Evolutionary conservation across 2,797 vertebrate species (phyloP).

Genomic region (Brachyalestes nurse): DNA sequence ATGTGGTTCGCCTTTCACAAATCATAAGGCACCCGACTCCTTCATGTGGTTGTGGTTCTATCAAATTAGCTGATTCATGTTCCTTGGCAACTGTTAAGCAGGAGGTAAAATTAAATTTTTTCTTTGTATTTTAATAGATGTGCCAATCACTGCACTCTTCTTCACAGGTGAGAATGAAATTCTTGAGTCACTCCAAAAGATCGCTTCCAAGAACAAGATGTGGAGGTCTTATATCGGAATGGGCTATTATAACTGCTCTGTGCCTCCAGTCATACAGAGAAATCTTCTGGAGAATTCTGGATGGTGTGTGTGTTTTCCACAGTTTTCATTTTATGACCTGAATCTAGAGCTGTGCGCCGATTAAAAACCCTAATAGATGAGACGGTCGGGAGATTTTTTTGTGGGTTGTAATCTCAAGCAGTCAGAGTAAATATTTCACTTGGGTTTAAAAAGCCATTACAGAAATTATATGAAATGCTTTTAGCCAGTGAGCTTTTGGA

Average conservation of each 20-base stretch:
- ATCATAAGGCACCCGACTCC: background rate
- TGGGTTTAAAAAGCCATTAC: background rate
- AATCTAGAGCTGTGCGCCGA: background rate
- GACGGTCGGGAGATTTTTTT: too few species aligned
- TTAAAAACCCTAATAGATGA: background rate
- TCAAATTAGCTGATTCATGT: background rate
- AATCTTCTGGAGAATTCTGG: slow-evolving; percentile 96
- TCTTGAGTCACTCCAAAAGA: slow-evolving; percentile 85
- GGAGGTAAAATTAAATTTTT: background rate
- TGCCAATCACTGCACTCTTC: slow-evolving; percentile 6
- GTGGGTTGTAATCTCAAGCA: too few species aligned
- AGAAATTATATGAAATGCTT: background rate
- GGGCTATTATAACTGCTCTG: slow-evolving; percentile 97
- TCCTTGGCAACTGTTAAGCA: background rate
- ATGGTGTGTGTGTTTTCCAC: slow-evolving; percentile 81
- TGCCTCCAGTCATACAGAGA: slow-evolving; percentile 89
- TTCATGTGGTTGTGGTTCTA: background rate
- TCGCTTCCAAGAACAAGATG: slow-evolving; percentile 91
- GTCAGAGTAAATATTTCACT: background rate
- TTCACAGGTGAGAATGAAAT: slow-evolving; percentile 94
- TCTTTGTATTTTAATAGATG: background rate
- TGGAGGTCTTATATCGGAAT: slow-evolving; percentile 98
- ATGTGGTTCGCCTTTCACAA: background rate
- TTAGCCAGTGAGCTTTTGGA: background rate
- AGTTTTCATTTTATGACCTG: background rate